Evolutionary conservation across 2,888 invertebrate species (phyloP).

Genomic region (Cyrtodaria siliqua): DNA sequence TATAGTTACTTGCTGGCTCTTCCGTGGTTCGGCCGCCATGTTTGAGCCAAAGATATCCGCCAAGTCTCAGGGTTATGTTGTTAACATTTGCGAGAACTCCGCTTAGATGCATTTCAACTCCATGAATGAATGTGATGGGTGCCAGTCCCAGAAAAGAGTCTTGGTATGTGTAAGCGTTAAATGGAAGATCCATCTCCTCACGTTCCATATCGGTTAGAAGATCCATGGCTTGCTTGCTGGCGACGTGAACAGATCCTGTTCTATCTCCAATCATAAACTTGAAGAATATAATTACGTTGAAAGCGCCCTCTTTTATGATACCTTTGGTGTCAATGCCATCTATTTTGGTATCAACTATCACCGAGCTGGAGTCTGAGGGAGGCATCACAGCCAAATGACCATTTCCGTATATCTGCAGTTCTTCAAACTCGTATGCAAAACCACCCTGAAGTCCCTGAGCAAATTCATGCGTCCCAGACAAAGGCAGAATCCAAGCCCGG

Average conservation of each 20-base stretch:
- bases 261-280: constrained; percentile 81
- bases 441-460: constrained; percentile 55
- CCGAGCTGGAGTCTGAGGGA: constrained; percentile 50
- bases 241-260: constrained; percentile 76
- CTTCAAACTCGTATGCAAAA: constrained; percentile 71
- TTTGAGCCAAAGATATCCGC: constrained; percentile 77
- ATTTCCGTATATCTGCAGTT: constrained; percentile 78
- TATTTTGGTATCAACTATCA: constrained; percentile 40
- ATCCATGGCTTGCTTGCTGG: constrained; percentile 69
- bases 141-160: constrained; percentile 75
- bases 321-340: constrained; percentile 42
- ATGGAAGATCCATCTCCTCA: constrained; percentile 78
- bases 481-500: constrained; percentile 76
- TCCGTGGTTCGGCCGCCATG: constrained; percentile 72
- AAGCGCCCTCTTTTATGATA: constrained; percentile 31
- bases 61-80: constrained; percentile 76
- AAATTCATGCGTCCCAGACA: constrained; percentile 73
- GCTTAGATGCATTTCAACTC: constrained; percentile 74
- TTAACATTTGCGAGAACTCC: constrained; percentile 73
- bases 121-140: constrained; percentile 75
- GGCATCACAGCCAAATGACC: constrained; percentile 75
- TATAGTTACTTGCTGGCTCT: constrained; percentile 64
- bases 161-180: constrained; percentile 73
- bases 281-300: constrained; percentile 73
- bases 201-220: constrained; percentile 65